phyloP scores from a whole-genome alignment of 2,888 invertebrate genomes.

The Galeopsomyia nigrocyanea region DNA sequence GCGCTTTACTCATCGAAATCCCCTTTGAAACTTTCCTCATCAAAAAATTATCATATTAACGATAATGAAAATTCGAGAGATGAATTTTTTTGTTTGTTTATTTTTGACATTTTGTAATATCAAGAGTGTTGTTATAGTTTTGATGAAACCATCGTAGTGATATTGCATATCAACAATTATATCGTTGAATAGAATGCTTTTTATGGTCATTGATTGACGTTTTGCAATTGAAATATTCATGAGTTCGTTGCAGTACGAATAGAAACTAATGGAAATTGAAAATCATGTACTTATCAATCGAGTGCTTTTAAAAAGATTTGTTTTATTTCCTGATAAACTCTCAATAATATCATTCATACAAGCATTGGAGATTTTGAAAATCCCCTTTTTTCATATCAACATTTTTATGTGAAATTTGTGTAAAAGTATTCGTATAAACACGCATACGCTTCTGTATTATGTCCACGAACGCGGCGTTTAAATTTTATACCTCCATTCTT shows the following conservation, averaged over 20 bases:
- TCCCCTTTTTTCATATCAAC: slow-evolving; percentile 25
- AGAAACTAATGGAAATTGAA: too few relatives aligned
- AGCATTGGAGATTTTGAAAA: too few relatives aligned
- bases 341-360: too few relatives aligned
- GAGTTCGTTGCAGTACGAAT: too few relatives aligned
- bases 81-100: slow-evolving; percentile 3
- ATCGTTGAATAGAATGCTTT: slow-evolving; percentile 24
- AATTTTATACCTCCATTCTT: slow-evolving; percentile 30
- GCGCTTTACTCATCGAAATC: slow-evolving; percentile 34
- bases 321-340: not conserved
- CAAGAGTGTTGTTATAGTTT: too few relatives aligned
- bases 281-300: too few relatives aligned
- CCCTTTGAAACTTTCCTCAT: slow-evolving; percentile 35
- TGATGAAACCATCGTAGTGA: slow-evolving; percentile 9
- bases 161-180: slow-evolving; percentile 34
- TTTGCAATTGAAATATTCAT: too few relatives aligned
- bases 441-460: slow-evolving; percentile 26
- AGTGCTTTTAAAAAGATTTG: not conserved
- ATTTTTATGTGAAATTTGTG: slow-evolving; percentile 44
- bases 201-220: not conserved
- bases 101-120: too few relatives aligned
- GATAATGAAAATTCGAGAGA: slow-evolving; percentile 2
- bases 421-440: slow-evolving; percentile 37
- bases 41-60: slow-evolving; percentile 29
- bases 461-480: slow-evolving; percentile 30